Evolutionary conservation across 2,797 vertebrate genomes (phyloP).

Genomic region (Takifugu ocellatus): DNA sequence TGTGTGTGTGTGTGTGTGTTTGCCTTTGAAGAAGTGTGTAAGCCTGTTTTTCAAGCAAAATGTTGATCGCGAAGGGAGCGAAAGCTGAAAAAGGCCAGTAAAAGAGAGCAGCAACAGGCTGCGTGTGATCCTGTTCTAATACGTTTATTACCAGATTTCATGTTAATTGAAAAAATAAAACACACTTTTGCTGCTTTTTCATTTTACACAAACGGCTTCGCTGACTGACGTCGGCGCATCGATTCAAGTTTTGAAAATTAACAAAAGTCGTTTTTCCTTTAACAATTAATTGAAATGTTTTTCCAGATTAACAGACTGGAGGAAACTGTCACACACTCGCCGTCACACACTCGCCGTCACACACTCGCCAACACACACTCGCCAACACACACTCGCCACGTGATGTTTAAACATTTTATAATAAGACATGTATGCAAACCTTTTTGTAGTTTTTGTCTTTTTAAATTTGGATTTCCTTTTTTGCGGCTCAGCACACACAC

Average conservation of each 20-base stretch:
- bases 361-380: constrained; percentile 23
- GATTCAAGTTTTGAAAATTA: constrained; percentile 28
- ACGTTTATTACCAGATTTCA: constrained; percentile 23
- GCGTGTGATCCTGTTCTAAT: constrained; percentile 28
- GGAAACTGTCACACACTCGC: constrained; percentile 25
- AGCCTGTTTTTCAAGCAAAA: constrained; percentile 36
- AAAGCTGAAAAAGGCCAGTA: constrained; percentile 24
- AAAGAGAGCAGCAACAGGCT: constrained; percentile 14
- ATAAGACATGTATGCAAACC: constrained; percentile 8
- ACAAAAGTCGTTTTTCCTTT: constrained; percentile 30
- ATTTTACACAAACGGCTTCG: constrained; percentile 4
- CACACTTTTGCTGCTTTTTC: constrained; percentile 9
- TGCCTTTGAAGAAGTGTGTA: constrained; percentile 32
- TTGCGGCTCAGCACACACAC: too few species aligned
- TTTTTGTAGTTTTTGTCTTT: constrained; percentile 1
- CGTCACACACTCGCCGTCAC: constrained; percentile 29
- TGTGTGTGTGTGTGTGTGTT: constrained; percentile 49
- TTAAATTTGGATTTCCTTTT: neutral
- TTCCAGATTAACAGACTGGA: constrained; percentile 30
- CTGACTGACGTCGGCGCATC: constrained; percentile 35
- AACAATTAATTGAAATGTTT: constrained; percentile 48
- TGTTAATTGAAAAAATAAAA: constrained; percentile 19
- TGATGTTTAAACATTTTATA: constrained; percentile 26
- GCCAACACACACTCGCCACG: constrained; percentile 41
- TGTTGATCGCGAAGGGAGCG: constrained; percentile 20